phyloP scores from a whole-genome alignment of 1,140 invertebrate genomes.

The Drosophila nigrodunni region DNA sequence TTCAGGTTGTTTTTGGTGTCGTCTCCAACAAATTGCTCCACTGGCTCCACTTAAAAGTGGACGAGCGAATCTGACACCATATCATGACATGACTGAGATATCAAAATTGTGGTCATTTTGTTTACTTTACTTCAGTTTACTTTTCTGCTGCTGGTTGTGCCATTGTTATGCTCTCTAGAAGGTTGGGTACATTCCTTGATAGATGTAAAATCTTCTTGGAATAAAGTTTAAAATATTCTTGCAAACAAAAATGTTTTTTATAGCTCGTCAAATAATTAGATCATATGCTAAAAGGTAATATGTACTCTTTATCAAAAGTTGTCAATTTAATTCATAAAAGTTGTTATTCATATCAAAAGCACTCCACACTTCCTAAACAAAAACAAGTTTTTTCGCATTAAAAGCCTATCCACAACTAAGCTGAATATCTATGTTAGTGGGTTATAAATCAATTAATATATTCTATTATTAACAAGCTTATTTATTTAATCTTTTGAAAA shows the following conservation, averaged over 20 bases:
- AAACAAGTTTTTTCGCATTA: neutral
- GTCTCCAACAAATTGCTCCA: conserved; percentile 51
- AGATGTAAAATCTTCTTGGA: neutral
- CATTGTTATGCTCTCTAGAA: conserved; percentile 6
- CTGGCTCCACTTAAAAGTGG: conserved; percentile 29
- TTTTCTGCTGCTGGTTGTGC: neutral
- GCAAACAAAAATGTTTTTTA: neutral
- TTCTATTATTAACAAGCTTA: neutral
- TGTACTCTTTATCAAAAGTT: too few relatives aligned
- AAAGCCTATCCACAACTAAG: neutral
- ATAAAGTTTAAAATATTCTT: neutral
- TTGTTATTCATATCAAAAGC: too few relatives aligned
- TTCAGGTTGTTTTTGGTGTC: conserved; percentile 76
- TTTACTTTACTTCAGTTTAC: conserved; percentile 36
- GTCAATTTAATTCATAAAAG: too few relatives aligned
- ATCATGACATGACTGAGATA: conserved; percentile 52
- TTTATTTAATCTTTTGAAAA: neutral
- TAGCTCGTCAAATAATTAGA: too few relatives aligned
- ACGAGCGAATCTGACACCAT: conserved; percentile 54
- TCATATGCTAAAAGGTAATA: too few relatives aligned
- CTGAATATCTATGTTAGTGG: neutral
- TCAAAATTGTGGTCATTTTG: conserved; percentile 47
- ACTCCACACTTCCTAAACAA: too few relatives aligned
- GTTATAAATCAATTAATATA: neutral
- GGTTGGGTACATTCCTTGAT: neutral